Evolutionary conservation across 2,797 vertebrate genomes (phyloP), one percentile per base, ranked within the genome.

Genomic region (Eurystomus glaucurus): DNA sequence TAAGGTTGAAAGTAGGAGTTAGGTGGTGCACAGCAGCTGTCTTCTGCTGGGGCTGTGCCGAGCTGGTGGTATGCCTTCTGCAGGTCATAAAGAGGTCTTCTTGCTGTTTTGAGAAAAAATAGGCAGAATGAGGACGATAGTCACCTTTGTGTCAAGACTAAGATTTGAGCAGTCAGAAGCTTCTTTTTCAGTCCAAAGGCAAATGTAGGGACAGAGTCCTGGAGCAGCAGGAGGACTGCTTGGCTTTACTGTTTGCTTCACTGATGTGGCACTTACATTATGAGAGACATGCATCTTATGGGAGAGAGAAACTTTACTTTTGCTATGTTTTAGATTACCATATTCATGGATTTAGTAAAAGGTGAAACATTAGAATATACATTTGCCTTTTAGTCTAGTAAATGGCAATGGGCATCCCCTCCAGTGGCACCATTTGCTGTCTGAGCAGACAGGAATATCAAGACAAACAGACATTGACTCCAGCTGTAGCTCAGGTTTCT

Each of bases 251-350:
- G 4, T 48, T 62, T 3, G 2, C 16, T 80, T 91, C 15, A 9
- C 23, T 64, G 35, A 19, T 2, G 1, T 9, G 9, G 4, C 8
- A 29, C 25, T 61, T 43, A 14, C 58, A 41, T 60, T 81, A 8
- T 21, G 8, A 13, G 64, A 33, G 26, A 46, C 1, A 0, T 41
- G 14, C 2, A 26, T 55, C 33, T 61, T 81, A 20, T 7, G 13
- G 50, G 35, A 37, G 11, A 79, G 68, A 33, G 64, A 68, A 74
- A 35, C 46, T 75, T 58, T 62, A 25, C 14, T 58, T 51, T 70
- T 81, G 15, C 35, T 51, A 0, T 74, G 29, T 62, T 77, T 74
- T 28, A 37, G 22, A 19, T 65, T 68, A 37, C 14, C 0, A 0
- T 45, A 22, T 18, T 64, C 7, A 17, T 50, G 45, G 35, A 28